phyloP scores from a whole-genome alignment of 2,888 invertebrate genomes.

The Agrochola macilenta region DNA sequence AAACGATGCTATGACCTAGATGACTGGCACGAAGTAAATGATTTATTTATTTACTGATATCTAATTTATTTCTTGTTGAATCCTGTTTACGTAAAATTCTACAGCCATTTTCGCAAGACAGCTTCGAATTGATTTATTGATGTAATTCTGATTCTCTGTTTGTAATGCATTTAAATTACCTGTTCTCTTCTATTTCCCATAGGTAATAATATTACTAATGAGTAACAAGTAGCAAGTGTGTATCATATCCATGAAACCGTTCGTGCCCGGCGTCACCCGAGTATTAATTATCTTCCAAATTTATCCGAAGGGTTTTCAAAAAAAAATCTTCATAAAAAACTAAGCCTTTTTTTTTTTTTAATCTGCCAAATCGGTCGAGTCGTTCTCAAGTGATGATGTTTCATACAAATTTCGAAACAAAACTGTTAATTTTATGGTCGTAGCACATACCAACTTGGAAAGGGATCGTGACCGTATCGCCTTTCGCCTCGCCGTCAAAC shows the following conservation, averaged over 20 bases:
- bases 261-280: background rate
- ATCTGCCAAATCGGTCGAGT: background rate
- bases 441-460: too few species aligned
- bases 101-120: background rate
- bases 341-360: too few species aligned
- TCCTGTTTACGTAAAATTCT: slow-evolving; percentile 31
- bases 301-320: background rate
- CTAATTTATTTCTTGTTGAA: slow-evolving; percentile 23
- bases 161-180: slow-evolving; percentile 3
- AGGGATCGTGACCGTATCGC: too few species aligned
- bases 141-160: background rate
- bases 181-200: background rate
- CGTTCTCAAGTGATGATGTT: too few species aligned
- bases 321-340: too few species aligned
- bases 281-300: background rate
- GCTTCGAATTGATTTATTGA: background rate
- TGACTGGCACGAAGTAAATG: slow-evolving; percentile 11
- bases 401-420: too few species aligned
- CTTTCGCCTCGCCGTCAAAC: too few species aligned
- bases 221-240: background rate
- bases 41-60: slow-evolving; percentile 25
- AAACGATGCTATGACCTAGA: slow-evolving; percentile 43
- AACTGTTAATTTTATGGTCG: too few species aligned
- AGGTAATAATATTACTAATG: too few species aligned
- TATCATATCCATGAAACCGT: background rate